Conservation (phyloP, 1,140 invertebrate genomes). For the Zaprionus africanus region DNA sequence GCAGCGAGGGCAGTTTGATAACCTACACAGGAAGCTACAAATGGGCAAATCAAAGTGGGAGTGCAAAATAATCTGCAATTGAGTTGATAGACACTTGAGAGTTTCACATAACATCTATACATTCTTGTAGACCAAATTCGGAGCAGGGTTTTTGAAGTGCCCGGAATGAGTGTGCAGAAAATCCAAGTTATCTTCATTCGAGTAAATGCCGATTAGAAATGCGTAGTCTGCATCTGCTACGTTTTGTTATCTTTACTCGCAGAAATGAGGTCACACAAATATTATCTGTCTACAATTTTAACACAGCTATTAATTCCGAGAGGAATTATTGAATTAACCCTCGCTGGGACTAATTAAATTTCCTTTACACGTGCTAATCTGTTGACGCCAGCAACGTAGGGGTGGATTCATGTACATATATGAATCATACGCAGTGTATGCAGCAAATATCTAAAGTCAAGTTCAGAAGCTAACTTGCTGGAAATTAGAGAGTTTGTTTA, state of each 20-base stretch:
- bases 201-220: neutral
- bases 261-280: neutral
- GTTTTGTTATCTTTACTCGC: neutral
- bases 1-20: constrained; percentile 9
- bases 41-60: neutral
- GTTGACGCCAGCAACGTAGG: neutral
- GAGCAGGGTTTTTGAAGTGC: neutral
- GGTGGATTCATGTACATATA: neutral
- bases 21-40: neutral
- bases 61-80: neutral
- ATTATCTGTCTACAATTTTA: neutral
- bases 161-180: neutral
- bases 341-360: constrained; percentile 66
- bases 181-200: neutral
- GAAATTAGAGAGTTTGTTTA: too few species aligned
- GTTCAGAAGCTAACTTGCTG: too few species aligned
- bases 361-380: constrained; percentile 69
- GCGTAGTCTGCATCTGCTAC: too few species aligned
- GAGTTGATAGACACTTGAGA: neutral
- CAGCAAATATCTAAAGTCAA: too few species aligned
- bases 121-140: neutral
- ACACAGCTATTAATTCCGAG: neutral
- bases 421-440: neutral
- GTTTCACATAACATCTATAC: too few species aligned
- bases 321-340: neutral